Percentiles rank a stretch among this genome's conserved stretches.
Evolutionary conservation across 2,888 invertebrate species (phyloP).

Genomic region (Pollenia amentaria): DNA sequence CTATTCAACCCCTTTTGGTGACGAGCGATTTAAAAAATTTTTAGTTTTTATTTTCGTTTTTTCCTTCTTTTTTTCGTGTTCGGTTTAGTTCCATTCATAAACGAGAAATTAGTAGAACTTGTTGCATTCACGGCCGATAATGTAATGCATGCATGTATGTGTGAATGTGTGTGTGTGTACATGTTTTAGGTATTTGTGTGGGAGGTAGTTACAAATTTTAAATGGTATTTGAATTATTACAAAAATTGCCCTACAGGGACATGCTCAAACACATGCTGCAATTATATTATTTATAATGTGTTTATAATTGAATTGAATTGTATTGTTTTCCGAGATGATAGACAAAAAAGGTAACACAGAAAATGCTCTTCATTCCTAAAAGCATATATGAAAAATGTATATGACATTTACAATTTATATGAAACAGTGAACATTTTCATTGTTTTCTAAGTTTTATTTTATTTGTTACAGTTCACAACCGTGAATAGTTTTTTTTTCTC

Average conservation of each 20-base stretch:
- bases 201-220: constrained; percentile 33
- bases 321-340: constrained; percentile 34
- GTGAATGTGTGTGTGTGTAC: background rate
- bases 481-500: background rate
- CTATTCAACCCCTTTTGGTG: constrained; percentile 53
- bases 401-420: background rate
- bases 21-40: constrained; percentile 66
- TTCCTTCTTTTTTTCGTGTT: constrained; percentile 3
- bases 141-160: background rate
- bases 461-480: constrained; percentile 19
- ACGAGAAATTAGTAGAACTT: constrained; percentile 63
- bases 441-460: background rate
- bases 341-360: constrained; percentile 71
- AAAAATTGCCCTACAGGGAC: constrained; percentile 66
- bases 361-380: constrained; percentile 29
- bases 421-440: background rate
- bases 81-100: constrained; percentile 51
- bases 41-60: constrained; percentile 15
- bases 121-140: constrained; percentile 59
- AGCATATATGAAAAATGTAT: constrained; percentile 24
- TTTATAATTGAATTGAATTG: constrained; percentile 63
- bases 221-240: constrained; percentile 70
- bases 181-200: background rate
- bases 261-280: constrained; percentile 46
- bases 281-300: constrained; percentile 54